Evolutionary conservation across 2,888 invertebrate species (phyloP).

Genomic region (Erannis defoliaria): DNA sequence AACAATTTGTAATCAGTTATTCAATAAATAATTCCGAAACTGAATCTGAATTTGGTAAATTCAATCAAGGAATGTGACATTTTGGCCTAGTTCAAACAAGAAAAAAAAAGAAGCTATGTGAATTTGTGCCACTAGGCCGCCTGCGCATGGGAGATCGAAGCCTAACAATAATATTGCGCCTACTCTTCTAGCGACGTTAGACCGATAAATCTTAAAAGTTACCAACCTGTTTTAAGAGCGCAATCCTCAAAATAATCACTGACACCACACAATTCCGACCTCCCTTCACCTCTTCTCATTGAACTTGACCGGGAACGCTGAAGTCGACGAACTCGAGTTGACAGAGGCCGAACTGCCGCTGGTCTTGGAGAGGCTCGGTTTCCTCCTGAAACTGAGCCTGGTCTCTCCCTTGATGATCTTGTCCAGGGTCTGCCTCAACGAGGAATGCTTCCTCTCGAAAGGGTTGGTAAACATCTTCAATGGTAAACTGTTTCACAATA

Average conservation of each 20-base stretch:
- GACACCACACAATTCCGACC: constrained; percentile 62
- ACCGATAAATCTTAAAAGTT: background rate
- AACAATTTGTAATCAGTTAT: too few species aligned
- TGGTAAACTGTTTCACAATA: constrained; percentile 36
- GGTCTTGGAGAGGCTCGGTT: constrained; percentile 62
- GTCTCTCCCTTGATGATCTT: constrained; percentile 85
- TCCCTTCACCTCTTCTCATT: constrained; percentile 71
- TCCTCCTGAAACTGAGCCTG: constrained; percentile 72
- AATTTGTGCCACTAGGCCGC: too few species aligned
- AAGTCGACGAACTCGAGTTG: constrained; percentile 62
- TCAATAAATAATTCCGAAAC: too few species aligned
- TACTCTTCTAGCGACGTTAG: too few species aligned
- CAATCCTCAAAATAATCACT: constrained; percentile 62
- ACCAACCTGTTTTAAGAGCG: constrained; percentile 69
- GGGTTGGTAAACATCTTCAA: constrained; percentile 89
- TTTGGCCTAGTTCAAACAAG: too few species aligned
- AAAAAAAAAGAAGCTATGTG: too few species aligned
- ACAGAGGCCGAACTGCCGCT: constrained; percentile 70
- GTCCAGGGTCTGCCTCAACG: constrained; percentile 89
- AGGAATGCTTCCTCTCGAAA: constrained; percentile 90
- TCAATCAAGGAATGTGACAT: too few species aligned
- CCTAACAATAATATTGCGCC: too few species aligned
- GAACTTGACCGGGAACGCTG: constrained; percentile 55
- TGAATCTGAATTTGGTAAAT: too few species aligned
- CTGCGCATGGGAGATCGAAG: too few species aligned